These are phyloP conservation scores for Bubo blakistoni DNA, from an alignment of 2,113 vertebrate species.

Conservation along the genomic window DNA sequence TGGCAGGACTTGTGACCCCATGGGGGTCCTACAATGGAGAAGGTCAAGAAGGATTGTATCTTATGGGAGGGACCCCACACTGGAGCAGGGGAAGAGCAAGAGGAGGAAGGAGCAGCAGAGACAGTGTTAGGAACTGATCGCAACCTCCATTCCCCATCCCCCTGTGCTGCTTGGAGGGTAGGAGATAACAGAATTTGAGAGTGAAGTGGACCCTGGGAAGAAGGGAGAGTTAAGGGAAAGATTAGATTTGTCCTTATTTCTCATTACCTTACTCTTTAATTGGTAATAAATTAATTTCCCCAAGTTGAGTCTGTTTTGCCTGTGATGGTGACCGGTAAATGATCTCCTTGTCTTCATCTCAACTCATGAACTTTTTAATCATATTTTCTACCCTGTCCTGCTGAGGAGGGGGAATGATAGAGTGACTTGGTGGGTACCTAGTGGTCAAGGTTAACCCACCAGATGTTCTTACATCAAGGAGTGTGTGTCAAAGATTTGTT, in stretches of 20 bases:
- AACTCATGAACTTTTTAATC: background rate
- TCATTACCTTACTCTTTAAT: background rate
- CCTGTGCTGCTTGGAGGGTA: background rate
- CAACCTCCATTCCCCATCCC: background rate
- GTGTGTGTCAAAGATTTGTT: background rate
- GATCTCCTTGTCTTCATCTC: background rate
- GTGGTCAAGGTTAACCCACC: background rate
- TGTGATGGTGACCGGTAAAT: rapidly evolving
- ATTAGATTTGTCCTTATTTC: background rate
- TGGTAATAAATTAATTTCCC: background rate
- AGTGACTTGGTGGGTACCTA: background rate
- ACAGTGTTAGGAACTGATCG: background rate
- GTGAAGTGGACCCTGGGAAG: background rate
- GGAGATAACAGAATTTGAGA: background rate
- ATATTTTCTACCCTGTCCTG: background rate
- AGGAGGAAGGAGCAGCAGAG: background rate
- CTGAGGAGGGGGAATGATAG: background rate
- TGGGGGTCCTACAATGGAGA: background rate
- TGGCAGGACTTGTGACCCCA: background rate
- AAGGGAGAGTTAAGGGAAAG: background rate
- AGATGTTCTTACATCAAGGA: background rate
- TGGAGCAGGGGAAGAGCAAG: background rate
- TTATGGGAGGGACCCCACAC: rapidly evolving
- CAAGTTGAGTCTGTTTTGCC: background rate
- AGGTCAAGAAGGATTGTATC: background rate